phyloP scores from a whole-genome alignment of 2,797 vertebrate species.

The Cheirogaleus major region DNA sequence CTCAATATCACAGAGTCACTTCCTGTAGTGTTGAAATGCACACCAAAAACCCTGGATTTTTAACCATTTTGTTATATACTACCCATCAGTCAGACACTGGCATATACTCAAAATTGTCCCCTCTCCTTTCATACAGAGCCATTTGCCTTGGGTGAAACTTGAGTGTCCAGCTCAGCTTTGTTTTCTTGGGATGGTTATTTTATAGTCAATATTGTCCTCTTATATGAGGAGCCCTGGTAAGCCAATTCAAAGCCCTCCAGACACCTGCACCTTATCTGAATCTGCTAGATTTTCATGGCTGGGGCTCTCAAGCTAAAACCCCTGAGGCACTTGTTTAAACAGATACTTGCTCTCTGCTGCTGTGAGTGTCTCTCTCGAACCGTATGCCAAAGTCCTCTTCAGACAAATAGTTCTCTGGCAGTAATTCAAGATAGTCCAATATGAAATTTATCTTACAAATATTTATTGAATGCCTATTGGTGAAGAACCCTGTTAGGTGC shows the following conservation, averaged over 20 bases:
- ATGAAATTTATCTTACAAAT: constrained; percentile 56
- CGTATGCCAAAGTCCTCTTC: constrained; percentile 24
- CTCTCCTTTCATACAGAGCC: not conserved
- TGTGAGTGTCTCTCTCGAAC: constrained; percentile 9
- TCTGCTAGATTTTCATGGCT: not conserved
- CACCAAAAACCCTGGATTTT: not conserved
- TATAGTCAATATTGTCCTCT: not conserved
- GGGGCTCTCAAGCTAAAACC: not conserved
- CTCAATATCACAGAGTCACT: not conserved
- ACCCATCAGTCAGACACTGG: not conserved
- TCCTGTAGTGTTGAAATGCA: not conserved
- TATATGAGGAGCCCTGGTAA: not conserved
- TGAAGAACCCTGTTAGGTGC: not conserved
- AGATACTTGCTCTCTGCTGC: not conserved
- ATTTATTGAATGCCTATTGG: not conserved
- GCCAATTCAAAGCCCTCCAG: not conserved
- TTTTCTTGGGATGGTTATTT: not conserved
- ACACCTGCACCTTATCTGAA: not conserved
- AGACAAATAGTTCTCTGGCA: constrained; percentile 42
- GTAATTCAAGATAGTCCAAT: constrained; percentile 7
- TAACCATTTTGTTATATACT: not conserved
- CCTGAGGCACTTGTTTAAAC: constrained; percentile 31
- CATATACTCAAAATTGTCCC: not conserved
- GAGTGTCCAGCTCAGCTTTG: not conserved
- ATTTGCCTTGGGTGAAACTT: not conserved